Conservation (phyloP, 2,888 invertebrate genomes). For the Branchipolynoe longqiensis region DNA sequence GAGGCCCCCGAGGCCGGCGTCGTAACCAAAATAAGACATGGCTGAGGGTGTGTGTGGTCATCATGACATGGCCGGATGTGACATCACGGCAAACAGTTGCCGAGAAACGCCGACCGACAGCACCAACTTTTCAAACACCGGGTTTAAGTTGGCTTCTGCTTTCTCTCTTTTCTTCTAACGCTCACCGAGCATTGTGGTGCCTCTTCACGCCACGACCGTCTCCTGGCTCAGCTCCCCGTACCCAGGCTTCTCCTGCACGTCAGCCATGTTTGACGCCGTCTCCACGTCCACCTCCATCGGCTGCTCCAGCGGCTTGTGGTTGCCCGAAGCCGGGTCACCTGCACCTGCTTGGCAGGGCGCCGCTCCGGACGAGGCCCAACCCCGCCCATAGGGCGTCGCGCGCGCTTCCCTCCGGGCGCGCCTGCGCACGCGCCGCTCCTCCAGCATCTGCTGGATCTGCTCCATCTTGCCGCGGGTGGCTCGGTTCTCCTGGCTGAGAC, state of each 20-base stretch:
- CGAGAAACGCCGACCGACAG: no score
- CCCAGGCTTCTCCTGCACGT: slow-evolving; percentile 36
- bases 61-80: no score
- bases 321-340: background rate
- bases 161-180: no score
- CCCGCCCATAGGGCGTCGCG: slow-evolving; percentile 57
- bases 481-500: slow-evolving; percentile 85
- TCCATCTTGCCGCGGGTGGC: slow-evolving; percentile 93
- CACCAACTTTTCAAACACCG: background rate
- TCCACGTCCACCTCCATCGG: slow-evolving; percentile 59
- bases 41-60: no score
- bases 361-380: background rate
- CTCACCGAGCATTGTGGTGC: no score
- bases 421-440: slow-evolving; percentile 88
- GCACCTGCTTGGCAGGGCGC: background rate
- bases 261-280: slow-evolving; percentile 39
- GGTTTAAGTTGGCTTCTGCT: background rate
- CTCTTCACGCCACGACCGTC: slow-evolving; percentile 57
- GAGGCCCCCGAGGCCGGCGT: no score
- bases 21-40: no score
- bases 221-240: slow-evolving; percentile 56
- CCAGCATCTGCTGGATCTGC: slow-evolving; percentile 93
- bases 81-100: no score
- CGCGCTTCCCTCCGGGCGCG: slow-evolving; percentile 86
- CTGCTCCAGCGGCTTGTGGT: background rate